phyloP scores from a whole-genome alignment of 2,113 vertebrate species.

The Hypocryptadius cinnamomeus region DNA sequence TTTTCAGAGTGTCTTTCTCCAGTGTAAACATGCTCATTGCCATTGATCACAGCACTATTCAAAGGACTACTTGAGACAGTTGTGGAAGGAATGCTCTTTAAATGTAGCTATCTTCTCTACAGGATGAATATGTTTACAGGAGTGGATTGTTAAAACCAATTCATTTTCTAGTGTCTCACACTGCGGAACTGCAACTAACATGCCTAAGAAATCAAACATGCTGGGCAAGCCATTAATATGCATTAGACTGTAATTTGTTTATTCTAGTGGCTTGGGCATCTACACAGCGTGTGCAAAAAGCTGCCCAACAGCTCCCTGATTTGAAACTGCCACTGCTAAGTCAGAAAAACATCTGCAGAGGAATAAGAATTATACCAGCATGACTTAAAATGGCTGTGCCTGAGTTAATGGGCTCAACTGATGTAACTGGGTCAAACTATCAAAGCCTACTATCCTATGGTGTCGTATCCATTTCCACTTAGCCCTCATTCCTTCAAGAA shows the following conservation, averaged over 20 bases:
- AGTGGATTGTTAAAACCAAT: background rate
- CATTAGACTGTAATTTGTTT: background rate
- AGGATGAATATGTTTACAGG: background rate
- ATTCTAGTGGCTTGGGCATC: background rate
- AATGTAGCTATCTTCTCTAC: background rate
- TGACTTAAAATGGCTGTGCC: background rate
- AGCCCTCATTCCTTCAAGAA: background rate
- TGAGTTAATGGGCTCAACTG: background rate
- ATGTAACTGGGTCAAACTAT: background rate
- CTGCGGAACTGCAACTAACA: background rate
- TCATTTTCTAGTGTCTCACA: background rate
- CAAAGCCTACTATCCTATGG: background rate
- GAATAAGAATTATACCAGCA: background rate
- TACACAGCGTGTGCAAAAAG: background rate
- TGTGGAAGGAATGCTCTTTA: background rate
- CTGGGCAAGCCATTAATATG: background rate
- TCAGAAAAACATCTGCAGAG: background rate
- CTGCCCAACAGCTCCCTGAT: background rate
- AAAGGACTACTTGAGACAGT: background rate
- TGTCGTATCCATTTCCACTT: background rate
- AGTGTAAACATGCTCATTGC: background rate
- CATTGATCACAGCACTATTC: background rate
- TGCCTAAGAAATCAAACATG: background rate
- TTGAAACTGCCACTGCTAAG: background rate
- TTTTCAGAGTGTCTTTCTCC: background rate